A percentile compares a stretch with the other conserved stretches of the same genome.
phyloP scores from a whole-genome alignment of 1,140 invertebrate species.

The Pachyrhynchus sulphureomaculatus region DNA sequence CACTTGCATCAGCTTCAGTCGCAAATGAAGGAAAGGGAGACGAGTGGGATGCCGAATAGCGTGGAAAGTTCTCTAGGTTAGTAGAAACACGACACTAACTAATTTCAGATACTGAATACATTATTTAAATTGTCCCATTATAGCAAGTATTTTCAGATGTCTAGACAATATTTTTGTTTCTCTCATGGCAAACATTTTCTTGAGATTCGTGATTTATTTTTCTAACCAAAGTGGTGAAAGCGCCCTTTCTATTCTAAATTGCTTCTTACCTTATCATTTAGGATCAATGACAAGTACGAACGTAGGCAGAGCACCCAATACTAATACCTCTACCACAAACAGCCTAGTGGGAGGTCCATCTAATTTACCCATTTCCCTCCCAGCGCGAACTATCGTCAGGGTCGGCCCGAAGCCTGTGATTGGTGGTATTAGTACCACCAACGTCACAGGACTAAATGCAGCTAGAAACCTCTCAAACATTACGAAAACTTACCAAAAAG shows the following conservation, averaged over 20 bases:
- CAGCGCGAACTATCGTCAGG: background rate
- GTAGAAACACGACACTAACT: background rate
- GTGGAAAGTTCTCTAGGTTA: background rate
- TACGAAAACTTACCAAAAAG: background rate
- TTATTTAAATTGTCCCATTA: too few relatives aligned
- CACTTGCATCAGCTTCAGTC: constrained; percentile 16
- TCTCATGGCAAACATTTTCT: too few relatives aligned
- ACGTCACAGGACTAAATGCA: background rate
- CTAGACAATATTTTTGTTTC: too few relatives aligned
- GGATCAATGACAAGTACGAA: too few relatives aligned
- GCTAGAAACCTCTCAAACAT: background rate
- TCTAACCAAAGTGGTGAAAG: too few relatives aligned
- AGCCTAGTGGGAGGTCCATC: background rate
- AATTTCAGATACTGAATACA: too few relatives aligned
- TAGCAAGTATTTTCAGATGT: too few relatives aligned
- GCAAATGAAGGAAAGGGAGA: background rate
- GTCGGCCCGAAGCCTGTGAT: background rate
- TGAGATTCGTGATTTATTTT: too few relatives aligned
- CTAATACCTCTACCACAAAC: too few relatives aligned
- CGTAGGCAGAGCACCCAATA: too few relatives aligned
- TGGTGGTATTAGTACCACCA: background rate
- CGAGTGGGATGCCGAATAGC: background rate
- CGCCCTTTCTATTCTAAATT: too few relatives aligned
- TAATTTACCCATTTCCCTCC: background rate
- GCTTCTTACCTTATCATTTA: too few relatives aligned